Conservation (phyloP, 2,888 invertebrate genomes). For the Scrobipalpa atriplicella region DNA sequence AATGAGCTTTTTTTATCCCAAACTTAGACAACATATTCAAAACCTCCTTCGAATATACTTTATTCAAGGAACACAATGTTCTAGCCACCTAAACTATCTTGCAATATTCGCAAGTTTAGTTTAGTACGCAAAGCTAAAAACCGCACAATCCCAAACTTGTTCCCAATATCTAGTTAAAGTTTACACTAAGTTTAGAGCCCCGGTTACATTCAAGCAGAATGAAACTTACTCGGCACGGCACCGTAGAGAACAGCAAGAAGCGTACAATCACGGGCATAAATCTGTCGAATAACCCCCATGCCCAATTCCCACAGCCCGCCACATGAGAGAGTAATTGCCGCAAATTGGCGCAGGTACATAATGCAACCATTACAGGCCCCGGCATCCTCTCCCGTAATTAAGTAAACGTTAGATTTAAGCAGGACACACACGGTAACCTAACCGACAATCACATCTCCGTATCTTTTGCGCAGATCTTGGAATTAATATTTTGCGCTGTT, state of each 20-base stretch:
- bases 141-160: too few relatives aligned
- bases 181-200: neutral
- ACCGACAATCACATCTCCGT: conserved; percentile 8
- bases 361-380: conserved; percentile 41
- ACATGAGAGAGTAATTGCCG: conserved; percentile 44
- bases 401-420: conserved; percentile 28
- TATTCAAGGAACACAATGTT: too few relatives aligned
- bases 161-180: neutral
- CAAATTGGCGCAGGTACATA: conserved; percentile 35
- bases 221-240: too few relatives aligned
- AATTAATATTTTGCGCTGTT: conserved; percentile 11
- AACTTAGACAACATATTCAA: too few relatives aligned
- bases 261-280: conserved; percentile 38
- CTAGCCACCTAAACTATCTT: too few relatives aligned
- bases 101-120: too few relatives aligned
- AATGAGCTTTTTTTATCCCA: too few relatives aligned
- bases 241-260: conserved; percentile 5
- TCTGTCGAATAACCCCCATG: conserved; percentile 44
- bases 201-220: neutral
- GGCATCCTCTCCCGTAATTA: conserved; percentile 40
- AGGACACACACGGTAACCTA: conserved; percentile 23
- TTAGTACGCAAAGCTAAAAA: too few relatives aligned
- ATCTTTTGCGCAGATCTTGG: conserved; percentile 3
- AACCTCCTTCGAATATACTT: too few relatives aligned
- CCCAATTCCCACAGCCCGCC: conserved; percentile 62